Evolutionary conservation across 2,113 vertebrate species (phyloP).

Genomic region (Ctenodactylus gundi): DNA sequence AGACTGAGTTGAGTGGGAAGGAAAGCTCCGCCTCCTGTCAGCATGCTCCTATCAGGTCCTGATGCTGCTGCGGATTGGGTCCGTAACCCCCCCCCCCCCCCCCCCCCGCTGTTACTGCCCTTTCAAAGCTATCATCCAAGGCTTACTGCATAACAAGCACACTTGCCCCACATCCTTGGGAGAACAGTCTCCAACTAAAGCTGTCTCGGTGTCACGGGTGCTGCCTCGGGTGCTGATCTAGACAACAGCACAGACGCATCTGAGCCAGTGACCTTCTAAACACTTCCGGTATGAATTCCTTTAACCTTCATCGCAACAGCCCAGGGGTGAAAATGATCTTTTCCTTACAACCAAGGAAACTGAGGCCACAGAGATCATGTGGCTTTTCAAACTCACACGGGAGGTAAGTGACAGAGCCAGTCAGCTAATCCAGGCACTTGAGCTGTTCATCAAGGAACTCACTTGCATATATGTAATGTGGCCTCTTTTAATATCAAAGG

Average conservation of each 20-base stretch:
- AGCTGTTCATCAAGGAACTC: accelerated
- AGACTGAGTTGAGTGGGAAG: too few relatives aligned
- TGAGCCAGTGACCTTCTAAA: neutral
- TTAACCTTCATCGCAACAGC: neutral
- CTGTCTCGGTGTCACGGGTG: too few relatives aligned
- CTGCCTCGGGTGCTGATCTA: too few relatives aligned
- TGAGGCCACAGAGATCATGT: neutral
- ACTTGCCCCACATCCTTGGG: too few relatives aligned
- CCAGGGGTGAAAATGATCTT: neutral
- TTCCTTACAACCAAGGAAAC: neutral
- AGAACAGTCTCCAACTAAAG: too few relatives aligned
- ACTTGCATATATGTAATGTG: neutral
- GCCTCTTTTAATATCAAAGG: neutral
- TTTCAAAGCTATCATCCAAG: too few relatives aligned
- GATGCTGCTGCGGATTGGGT: too few relatives aligned
- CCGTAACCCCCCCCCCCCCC: too few relatives aligned
- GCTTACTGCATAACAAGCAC: too few relatives aligned
- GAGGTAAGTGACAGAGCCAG: neutral
- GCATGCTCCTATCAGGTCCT: too few relatives aligned
- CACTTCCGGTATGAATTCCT: neutral
- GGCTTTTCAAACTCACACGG: neutral
- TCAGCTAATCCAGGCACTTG: neutral
- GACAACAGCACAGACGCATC: neutral
- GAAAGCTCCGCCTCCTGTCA: too few relatives aligned
- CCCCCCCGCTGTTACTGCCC: too few relatives aligned